Evolutionary conservation across 2,797 vertebrate genomes (phyloP).

Genomic region (Telmatherina bonti): DNA sequence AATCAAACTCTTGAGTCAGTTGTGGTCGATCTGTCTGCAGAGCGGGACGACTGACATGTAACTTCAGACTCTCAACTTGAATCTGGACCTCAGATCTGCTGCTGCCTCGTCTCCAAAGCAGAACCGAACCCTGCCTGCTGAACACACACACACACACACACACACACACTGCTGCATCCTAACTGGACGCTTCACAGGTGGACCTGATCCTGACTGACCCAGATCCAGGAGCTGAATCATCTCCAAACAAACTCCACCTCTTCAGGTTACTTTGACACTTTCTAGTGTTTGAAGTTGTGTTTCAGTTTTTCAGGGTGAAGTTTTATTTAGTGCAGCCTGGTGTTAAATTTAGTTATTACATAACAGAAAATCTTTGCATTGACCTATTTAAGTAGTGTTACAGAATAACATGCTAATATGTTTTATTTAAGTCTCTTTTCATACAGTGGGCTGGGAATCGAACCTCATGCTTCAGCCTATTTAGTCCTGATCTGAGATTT

Average conservation of each 20-base stretch:
- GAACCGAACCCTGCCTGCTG: neutral
- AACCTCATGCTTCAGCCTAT: no score
- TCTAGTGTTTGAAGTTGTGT: neutral
- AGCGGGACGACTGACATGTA: neutral
- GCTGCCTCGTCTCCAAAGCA: neutral
- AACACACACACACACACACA: neutral
- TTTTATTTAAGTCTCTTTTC: no score
- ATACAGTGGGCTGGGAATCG: no score
- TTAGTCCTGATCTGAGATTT: no score
- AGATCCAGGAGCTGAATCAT: no score
- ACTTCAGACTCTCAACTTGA: neutral
- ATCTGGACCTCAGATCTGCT: neutral
- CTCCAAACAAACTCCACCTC: neutral
- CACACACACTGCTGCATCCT: neutral
- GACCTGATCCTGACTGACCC: neutral
- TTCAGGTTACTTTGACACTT: neutral
- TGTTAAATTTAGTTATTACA: no score
- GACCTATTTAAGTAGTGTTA: no score
- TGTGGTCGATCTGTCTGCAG: neutral
- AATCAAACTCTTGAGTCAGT: no score
- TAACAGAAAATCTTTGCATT: no score
- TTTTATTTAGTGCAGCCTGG: no score
- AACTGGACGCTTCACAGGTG: constrained; percentile 7
- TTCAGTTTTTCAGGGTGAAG: no score
- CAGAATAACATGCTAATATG: no score